Percentiles rank a stretch among this genome's conserved stretches.
These are phyloP conservation scores for Drosophila novamexicana DNA, from an alignment of 1,140 invertebrate genomes.

Conservation along the genomic window DNA sequence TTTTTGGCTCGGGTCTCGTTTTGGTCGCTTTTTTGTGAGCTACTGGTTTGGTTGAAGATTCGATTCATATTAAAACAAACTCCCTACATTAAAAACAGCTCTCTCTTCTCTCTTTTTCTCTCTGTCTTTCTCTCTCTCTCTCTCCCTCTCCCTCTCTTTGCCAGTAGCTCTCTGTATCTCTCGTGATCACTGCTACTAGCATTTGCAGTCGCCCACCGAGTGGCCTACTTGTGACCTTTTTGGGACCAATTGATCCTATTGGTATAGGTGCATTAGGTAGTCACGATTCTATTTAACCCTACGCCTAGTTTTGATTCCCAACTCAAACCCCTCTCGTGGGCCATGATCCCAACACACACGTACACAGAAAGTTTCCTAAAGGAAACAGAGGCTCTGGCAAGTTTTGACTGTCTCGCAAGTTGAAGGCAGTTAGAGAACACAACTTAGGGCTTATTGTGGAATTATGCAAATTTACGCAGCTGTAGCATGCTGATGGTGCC, in stretches of 20 bases:
- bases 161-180: neutral
- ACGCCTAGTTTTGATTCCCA: neutral
- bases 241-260: too few relatives aligned
- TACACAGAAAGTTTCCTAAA: neutral
- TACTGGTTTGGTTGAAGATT: too few relatives aligned
- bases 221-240: too few relatives aligned
- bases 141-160: too few relatives aligned
- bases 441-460: conserved; percentile 61
- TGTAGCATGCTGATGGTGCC: conserved; percentile 44
- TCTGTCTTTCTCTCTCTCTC: too few relatives aligned
- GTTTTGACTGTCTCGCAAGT: conserved; percentile 25
- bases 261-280: neutral
- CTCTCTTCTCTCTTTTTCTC: too few relatives aligned
- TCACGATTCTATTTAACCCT: neutral
- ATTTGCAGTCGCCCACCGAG: too few relatives aligned
- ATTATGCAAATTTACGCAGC: conserved; percentile 71
- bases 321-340: neutral
- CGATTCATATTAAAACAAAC: too few relatives aligned
- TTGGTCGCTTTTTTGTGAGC: too few relatives aligned
- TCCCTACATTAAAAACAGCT: too few relatives aligned
- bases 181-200: too few relatives aligned
- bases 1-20: too few relatives aligned
- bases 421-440: conserved; percentile 16
- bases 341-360: neutral
- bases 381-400: conserved; percentile 1